Percentiles rank a stretch among this genome's conserved stretches.
Conservation (phyloP, 2,888 invertebrate species). For the Thera britannica region DNA sequence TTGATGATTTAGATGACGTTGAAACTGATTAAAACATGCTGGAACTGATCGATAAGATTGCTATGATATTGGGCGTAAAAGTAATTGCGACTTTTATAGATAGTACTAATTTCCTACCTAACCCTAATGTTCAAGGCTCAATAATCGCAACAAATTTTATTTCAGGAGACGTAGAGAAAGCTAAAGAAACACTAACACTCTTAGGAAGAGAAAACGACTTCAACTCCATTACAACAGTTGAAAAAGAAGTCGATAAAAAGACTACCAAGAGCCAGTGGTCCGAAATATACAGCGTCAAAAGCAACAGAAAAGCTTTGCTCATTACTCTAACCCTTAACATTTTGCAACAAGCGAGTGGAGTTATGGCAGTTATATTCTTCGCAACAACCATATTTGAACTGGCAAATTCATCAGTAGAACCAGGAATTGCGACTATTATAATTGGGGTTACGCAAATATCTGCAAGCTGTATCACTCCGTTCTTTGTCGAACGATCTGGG, state of each 20-base stretch:
- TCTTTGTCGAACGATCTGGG: conserved; percentile 59
- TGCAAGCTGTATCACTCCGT: conserved; percentile 52
- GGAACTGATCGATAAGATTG: too few relatives aligned
- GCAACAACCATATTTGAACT: conserved; percentile 56
- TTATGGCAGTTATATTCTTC: conserved; percentile 53
- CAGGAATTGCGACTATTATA: conserved; percentile 58
- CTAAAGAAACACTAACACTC: conserved; percentile 45
- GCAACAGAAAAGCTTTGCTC: conserved; percentile 56
- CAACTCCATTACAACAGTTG: conserved; percentile 43
- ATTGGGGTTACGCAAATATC: conserved; percentile 55
- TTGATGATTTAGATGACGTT: too few relatives aligned
- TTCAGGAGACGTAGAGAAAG: conserved; percentile 51
- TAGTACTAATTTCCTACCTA: too few relatives aligned
- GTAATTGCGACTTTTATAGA: too few relatives aligned
- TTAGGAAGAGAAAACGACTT: conserved; percentile 57
- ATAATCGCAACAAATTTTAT: conserved; percentile 14
- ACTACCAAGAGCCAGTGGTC: conserved; percentile 43
- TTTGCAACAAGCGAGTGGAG: conserved; percentile 58
- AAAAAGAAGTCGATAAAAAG: conserved; percentile 33
- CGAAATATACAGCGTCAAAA: conserved; percentile 52
- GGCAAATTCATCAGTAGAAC: conserved; percentile 53
- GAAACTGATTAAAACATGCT: too few relatives aligned
- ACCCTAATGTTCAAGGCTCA: too few relatives aligned
- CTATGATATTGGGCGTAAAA: too few relatives aligned
- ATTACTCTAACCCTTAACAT: conserved; percentile 52